phyloP scores from a whole-genome alignment of 2,888 invertebrate genomes.

The Gymnoscelis rufifasciata region DNA sequence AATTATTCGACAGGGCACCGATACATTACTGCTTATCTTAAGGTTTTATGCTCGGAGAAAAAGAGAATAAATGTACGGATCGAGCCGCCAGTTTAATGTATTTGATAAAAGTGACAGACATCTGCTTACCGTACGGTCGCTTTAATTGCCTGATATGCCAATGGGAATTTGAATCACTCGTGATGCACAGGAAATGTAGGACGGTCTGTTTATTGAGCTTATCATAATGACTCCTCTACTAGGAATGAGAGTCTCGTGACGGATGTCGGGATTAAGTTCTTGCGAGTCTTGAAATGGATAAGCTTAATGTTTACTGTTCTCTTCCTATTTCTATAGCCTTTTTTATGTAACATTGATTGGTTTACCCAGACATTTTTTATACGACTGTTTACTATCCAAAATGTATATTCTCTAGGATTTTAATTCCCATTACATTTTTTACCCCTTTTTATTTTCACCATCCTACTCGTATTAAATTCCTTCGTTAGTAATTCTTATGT shows the following conservation, averaged over 20 bases:
- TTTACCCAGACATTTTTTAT: not conserved
- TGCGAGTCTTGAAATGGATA: not conserved
- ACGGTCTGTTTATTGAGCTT: slow-evolving; percentile 31
- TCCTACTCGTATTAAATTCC: too few relatives aligned
- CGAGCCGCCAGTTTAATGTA: slow-evolving; percentile 73
- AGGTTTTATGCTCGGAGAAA: slow-evolving; percentile 58
- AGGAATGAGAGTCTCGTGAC: slow-evolving; percentile 2
- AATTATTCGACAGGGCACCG: slow-evolving; percentile 66
- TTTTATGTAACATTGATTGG: not conserved
- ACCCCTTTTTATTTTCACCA: too few relatives aligned
- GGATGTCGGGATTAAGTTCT: slow-evolving; percentile 19
- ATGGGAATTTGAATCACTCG: slow-evolving; percentile 35
- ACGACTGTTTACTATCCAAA: not conserved
- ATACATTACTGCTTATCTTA: slow-evolving; percentile 74
- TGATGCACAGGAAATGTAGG: slow-evolving; percentile 22
- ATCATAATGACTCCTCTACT: slow-evolving; percentile 19
- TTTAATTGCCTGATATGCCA: slow-evolving; percentile 75
- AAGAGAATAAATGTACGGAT: slow-evolving; percentile 66
- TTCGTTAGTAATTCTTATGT: too few relatives aligned
- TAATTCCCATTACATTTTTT: too few relatives aligned
- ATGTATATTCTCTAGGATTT: too few relatives aligned
- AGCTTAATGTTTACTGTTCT: not conserved
- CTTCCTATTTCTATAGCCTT: not conserved
- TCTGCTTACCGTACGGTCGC: slow-evolving; percentile 63
- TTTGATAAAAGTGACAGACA: slow-evolving; percentile 77